These are phyloP conservation scores for Vespertilio murinus DNA, from an alignment of 2,797 vertebrate genomes.

Conservation along the genomic window DNA sequence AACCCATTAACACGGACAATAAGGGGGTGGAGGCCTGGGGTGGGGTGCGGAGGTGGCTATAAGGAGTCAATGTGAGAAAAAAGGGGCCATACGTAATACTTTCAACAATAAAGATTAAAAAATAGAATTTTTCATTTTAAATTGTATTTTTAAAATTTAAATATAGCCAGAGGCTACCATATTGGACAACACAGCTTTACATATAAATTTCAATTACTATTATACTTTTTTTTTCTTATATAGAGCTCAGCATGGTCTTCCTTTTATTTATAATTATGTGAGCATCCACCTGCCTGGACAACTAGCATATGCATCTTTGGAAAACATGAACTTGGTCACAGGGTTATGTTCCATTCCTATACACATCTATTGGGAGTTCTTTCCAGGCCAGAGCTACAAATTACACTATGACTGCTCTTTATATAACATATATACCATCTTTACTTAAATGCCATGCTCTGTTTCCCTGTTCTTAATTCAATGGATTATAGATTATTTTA, in stretches of 20 bases:
- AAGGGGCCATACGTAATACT: too few species aligned
- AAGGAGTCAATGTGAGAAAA: too few species aligned
- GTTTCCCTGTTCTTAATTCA: neutral
- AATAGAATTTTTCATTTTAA: neutral
- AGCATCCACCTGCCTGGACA: neutral
- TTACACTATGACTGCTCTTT: neutral
- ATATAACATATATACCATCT: neutral
- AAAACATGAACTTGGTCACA: neutral
- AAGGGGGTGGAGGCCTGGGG: too few species aligned
- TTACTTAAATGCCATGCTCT: conserved; percentile 44
- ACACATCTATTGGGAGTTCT: neutral
- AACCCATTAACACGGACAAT: too few species aligned
- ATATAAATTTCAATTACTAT: neutral
- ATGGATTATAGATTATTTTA: neutral
- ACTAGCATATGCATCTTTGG: neutral
- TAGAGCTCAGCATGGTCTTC: neutral
- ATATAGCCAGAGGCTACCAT: neutral
- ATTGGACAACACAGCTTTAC: neutral
- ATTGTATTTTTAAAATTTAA: neutral
- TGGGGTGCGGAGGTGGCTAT: too few species aligned
- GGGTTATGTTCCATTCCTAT: neutral
- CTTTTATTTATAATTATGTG: neutral
- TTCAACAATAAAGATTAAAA: too few species aligned
- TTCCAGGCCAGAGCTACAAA: neutral
- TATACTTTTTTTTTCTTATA: neutral